Conservation (phyloP, 2,113 vertebrate species). For the Echinops telfairi region DNA sequence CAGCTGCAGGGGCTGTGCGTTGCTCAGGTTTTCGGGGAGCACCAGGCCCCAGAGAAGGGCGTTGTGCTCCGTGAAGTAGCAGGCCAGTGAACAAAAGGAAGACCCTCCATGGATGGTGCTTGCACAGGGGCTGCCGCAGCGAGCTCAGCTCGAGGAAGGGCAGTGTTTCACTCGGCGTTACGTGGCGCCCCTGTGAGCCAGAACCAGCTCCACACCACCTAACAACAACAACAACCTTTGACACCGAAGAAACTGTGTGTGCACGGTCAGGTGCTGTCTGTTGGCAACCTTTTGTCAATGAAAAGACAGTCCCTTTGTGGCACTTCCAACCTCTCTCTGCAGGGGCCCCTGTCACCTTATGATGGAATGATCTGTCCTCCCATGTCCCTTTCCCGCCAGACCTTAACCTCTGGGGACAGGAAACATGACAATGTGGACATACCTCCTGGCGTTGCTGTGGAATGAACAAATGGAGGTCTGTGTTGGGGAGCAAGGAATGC, state of each 20-base stretch:
- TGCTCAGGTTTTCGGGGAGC: no score
- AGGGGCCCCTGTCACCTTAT: fast-evolving
- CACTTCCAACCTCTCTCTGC: not conserved
- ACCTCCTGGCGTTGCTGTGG: not conserved
- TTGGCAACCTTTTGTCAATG: not conserved
- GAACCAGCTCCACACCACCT: no score
- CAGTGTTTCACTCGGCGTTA: no score
- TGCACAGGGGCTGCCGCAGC: no score
- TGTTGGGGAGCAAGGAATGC: fast-evolving
- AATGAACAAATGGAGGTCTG: not conserved
- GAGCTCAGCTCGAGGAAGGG: no score
- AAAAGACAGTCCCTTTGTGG: fast-evolving
- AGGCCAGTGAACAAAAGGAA: no score
- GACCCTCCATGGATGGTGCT: no score
- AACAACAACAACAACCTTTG: not conserved
- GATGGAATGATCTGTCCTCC: not conserved
- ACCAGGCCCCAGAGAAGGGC: no score
- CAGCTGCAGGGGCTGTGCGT: not conserved
- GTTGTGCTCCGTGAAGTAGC: no score
- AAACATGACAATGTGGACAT: not conserved
- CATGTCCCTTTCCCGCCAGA: not conserved
- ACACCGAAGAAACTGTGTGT: not conserved
- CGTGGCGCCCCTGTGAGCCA: no score
- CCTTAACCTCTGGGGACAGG: not conserved
- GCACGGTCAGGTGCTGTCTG: not conserved